Evolutionary conservation across 2,888 invertebrate genomes (phyloP), one percentile per base, ranked within the genome.

Genomic region (Physocephala rufipes): DNA sequence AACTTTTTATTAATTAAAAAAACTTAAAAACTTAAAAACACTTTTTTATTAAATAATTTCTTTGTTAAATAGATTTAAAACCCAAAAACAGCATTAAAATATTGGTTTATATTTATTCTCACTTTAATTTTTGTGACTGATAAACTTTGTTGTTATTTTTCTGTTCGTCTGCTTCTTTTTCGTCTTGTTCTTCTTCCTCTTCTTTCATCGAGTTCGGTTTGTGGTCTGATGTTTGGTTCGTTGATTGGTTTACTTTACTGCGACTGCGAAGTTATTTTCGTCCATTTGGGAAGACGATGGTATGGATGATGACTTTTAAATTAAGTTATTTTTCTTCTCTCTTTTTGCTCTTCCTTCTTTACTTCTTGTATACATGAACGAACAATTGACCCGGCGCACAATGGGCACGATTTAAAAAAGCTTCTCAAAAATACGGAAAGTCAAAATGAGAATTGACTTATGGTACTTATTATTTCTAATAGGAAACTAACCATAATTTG

Each of bases 331-430:
- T n/a, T n/a, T n/a, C n/a, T n/a, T n/a, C n/a, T n/a, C n/a, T n/a
- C n/a, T n/a, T n/a, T n/a, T 63, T n/a, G 15, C 9, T 24, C 9
- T 21, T 58, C 58, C 58, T 63, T 47, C 19, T 63, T 63, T 45
- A 47, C 63, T 63, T 63, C 62, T 62, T 62, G 62, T 62, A n/a
- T 12, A 21, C 21, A 9, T 28, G 30, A 36, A 9, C 36, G 36
- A 36, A 4, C 36, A 9, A 36, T 9, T 9, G 36, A 36, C 36
- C 36, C 5, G 9, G 5, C 36, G 36, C 36, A 36, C 36, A 7
- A 36, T 36, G 36, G 36, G 36, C 5, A 4, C 36, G 36, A 36
- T 36, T 36, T 36, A 7, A 36, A 36, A 36, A 36, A 36, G 36
- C 36, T 4, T 36, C 36, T 36, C 36, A 36, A 36, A 36, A 36